Evolutionary conservation across 2,888 invertebrate species (phyloP).

Genomic region (Epicampocera succincta): DNA sequence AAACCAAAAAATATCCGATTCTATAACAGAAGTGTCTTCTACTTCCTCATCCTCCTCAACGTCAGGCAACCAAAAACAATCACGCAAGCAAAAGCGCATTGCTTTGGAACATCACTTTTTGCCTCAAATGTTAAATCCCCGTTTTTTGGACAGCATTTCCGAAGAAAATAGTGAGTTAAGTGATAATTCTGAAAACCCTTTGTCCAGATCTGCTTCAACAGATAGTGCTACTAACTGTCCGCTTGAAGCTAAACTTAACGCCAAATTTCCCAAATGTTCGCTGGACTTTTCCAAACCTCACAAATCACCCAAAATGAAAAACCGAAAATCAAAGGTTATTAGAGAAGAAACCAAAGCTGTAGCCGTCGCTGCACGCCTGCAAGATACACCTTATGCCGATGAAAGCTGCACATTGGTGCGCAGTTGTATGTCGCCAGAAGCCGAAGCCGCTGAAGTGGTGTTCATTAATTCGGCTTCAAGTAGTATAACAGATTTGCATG

Average conservation of each 20-base stretch:
- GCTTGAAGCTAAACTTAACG: conserved; percentile 78
- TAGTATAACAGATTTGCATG: conserved; percentile 84
- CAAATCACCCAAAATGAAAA: conserved; percentile 55
- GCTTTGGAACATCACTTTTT: conserved; percentile 84
- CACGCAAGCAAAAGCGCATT: conserved; percentile 83
- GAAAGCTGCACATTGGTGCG: conserved; percentile 84
- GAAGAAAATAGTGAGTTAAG: conserved; percentile 87
- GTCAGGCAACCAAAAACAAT: conserved; percentile 74
- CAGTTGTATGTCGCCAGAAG: conserved; percentile 81
- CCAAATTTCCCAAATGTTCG: conserved; percentile 81
- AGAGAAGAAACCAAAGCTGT: conserved; percentile 82
- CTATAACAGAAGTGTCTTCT: conserved; percentile 74
- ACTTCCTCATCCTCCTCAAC: conserved; percentile 5
- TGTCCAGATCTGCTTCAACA: conserved; percentile 75
- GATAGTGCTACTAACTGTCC: conserved; percentile 83
- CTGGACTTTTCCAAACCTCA: conserved; percentile 78
- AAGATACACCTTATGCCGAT: conserved; percentile 83
- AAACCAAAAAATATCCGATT: conserved; percentile 74
- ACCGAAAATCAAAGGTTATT: conserved; percentile 65
- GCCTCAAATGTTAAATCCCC: conserved; percentile 84
- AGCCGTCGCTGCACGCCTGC: conserved; percentile 85
- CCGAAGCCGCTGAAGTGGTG: conserved; percentile 86
- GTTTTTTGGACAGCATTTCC: conserved; percentile 89
- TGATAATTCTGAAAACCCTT: conserved; percentile 73
- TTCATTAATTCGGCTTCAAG: conserved; percentile 86